A percentile compares a stretch with the other conserved stretches of the same genome.
phyloP scores from a whole-genome alignment of 2,888 invertebrate genomes.

The Lycocerus yunnanus region DNA sequence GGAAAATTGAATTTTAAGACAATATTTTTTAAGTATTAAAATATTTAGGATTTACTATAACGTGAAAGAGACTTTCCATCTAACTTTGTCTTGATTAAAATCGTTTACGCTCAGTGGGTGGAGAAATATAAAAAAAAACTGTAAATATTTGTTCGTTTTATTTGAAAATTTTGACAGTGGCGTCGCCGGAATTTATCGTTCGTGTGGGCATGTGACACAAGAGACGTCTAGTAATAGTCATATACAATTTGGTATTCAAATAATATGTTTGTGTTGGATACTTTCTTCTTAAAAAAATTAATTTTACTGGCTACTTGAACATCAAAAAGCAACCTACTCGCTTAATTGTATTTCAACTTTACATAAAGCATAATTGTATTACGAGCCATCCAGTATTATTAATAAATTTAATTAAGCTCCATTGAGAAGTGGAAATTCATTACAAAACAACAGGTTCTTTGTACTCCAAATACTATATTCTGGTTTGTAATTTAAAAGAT shows the following conservation, averaged over 20 bases:
- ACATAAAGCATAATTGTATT: not conserved
- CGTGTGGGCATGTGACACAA: too few species aligned
- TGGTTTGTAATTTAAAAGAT: not conserved
- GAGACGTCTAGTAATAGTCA: too few species aligned
- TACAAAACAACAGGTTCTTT: not conserved
- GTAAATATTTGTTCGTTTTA: not conserved
- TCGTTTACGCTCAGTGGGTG: not conserved
- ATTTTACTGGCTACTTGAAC: not conserved
- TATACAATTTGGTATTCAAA: too few species aligned
- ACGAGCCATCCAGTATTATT: not conserved
- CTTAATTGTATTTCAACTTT: not conserved
- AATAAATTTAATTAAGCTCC: not conserved
- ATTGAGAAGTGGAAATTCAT: not conserved
- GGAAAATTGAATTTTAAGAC: not conserved
- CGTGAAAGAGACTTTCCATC: not conserved
- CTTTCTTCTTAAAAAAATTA: not conserved
- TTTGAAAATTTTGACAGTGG: too few species aligned
- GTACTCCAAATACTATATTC: not conserved
- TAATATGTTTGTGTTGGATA: too few species aligned
- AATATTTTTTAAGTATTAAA: not conserved
- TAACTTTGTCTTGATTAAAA: not conserved
- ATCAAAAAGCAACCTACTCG: not conserved
- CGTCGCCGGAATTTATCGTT: too few species aligned
- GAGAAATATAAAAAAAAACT: not conserved
- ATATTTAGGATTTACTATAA: not conserved